Evolutionary conservation across 2,888 invertebrate genomes (phyloP), one percentile per base, ranked within the genome.

Genomic region (Tuta absoluta): DNA sequence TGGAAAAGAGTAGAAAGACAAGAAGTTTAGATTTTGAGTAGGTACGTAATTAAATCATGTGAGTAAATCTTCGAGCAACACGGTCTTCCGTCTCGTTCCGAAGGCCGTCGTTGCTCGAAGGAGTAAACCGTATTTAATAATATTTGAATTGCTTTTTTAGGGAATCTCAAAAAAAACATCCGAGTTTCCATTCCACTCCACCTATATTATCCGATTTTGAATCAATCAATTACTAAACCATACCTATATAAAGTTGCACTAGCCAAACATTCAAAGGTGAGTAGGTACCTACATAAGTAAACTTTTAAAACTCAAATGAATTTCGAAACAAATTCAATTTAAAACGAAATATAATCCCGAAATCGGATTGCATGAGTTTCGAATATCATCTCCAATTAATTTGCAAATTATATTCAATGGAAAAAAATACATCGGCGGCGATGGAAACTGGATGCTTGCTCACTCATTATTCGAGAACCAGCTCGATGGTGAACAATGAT

Each of bases 371-470:
- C 49, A 49, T 51, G 62, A 45, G 38, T 48, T 72, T 78, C 76
- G 38, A 71, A 66, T 81, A 71, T 69, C 69, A 70, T 74, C 78
- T 81, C 80, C 82, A 81, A 84, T 84, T 82, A 82, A 81, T 81
- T 80, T 75, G 72, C 70, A 71, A 81, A 75, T 78, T 79, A 79
- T 80, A 77, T 76, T 73, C 72, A 69, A 74, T 73, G 73, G 70
- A 71, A 68, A 73, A 68, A 73, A 77, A 75, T 53, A 51, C 58
- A 51, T 51, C 59, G 63, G n/a, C 62, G 53, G 4, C n/a, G 28
- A 14, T 51, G 45, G 66, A 48, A 66, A 68, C 56, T 37, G 41
- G 62, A 67, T 60, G 64, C 67, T 45, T 23, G 65, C 19, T 62
- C 53, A 49, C 63, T 70, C 67, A 69, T 67, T 67, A 68, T 53